phyloP scores from a whole-genome alignment of 1,140 invertebrate genomes.

The Euwallacea fornicatus region DNA sequence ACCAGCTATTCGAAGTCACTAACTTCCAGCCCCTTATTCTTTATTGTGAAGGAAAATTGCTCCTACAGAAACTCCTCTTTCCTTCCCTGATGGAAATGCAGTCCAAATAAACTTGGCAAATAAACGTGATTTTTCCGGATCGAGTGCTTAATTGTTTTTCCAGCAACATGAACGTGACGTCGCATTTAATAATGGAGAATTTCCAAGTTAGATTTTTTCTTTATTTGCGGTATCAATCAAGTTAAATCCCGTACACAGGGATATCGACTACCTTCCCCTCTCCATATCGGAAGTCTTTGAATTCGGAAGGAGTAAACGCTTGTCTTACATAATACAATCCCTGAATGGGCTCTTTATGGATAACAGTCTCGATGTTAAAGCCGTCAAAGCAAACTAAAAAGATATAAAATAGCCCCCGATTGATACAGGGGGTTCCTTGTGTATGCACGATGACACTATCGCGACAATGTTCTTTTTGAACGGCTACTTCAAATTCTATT shows the following conservation, averaged over 20 bases:
- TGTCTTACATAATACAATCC: background rate
- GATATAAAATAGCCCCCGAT: background rate
- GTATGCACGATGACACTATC: slow-evolving; percentile 5
- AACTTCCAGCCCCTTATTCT: no score
- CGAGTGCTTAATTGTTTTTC: background rate
- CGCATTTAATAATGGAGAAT: background rate
- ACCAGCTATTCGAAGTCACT: no score
- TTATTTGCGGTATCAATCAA: background rate
- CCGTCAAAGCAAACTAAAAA: slow-evolving; percentile 1
- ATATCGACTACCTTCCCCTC: background rate
- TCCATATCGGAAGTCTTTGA: background rate
- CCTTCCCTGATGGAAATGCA: background rate
- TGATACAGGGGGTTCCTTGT: slow-evolving; percentile 9
- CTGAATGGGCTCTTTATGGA: background rate
- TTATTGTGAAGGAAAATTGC: no score
- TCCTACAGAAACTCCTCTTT: no score
- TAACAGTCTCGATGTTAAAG: background rate
- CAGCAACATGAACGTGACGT: background rate
- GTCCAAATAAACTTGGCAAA: slow-evolving; percentile 1
- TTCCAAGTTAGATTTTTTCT: background rate
- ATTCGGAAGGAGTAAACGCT: background rate
- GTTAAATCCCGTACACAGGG: background rate
- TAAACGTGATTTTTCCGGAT: slow-evolving; percentile 2
- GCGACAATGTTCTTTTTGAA: background rate
- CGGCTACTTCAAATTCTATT: slow-evolving; percentile 12